Percentiles rank a stretch among this genome's conserved stretches.
Evolutionary conservation across 1,140 invertebrate species (phyloP).

Genomic region (Drosophila suzukii): DNA sequence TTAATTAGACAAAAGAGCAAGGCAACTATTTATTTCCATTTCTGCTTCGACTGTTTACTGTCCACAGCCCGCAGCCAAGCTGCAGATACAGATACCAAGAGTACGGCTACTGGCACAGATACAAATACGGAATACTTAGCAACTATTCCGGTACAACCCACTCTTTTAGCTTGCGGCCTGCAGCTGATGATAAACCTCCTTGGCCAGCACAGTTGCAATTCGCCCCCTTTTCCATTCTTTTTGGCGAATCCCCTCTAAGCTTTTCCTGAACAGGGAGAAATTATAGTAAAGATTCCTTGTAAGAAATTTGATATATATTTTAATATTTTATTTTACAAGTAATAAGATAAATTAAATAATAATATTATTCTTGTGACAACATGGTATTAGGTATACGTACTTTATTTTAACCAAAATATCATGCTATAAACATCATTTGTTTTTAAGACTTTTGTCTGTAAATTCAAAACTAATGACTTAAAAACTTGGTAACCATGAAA

Average conservation of each 20-base stretch:
- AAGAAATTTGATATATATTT: too few species aligned
- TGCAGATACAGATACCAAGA: conserved; percentile 35
- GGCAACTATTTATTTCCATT: conserved; percentile 81
- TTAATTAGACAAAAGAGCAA: conserved; percentile 80
- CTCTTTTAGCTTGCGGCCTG: conserved; percentile 15
- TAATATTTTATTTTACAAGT: too few species aligned
- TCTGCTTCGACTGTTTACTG: conserved; percentile 42
- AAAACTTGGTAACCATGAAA: too few species aligned
- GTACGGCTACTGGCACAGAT: conserved; percentile 12
- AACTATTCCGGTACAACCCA: conserved; percentile 21
- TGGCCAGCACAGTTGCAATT: conserved; percentile 26
- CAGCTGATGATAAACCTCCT: conserved; percentile 29
- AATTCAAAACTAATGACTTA: too few species aligned
- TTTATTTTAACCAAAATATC: too few species aligned
- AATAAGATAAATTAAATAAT: too few species aligned
- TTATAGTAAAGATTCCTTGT: neutral
- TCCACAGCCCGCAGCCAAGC: conserved; percentile 38
- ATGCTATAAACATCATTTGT: too few species aligned
- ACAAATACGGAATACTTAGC: conserved; percentile 24
- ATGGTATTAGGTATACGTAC: too few species aligned
- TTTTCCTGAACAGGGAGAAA: neutral
- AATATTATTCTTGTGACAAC: too few species aligned
- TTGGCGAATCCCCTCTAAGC: neutral
- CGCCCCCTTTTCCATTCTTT: neutral
- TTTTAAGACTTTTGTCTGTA: too few species aligned